Conservation (phyloP, 2,888 invertebrate species). For the Loripinus fragilis region DNA sequence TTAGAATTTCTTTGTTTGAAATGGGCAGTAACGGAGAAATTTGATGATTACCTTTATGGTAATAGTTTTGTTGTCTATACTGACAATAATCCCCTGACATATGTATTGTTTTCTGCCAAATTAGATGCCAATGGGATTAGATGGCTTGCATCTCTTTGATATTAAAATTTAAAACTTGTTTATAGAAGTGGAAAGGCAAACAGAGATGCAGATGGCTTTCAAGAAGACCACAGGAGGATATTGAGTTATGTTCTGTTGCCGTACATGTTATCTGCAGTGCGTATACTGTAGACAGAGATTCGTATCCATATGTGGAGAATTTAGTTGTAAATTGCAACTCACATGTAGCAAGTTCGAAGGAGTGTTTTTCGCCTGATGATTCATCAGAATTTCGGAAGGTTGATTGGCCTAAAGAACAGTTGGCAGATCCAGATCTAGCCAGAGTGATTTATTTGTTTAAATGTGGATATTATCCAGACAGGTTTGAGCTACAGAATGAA, state of each 20-base stretch:
- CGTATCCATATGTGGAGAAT: neutral
- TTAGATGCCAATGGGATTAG: neutral
- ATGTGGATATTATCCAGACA: neutral
- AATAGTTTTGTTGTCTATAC: no score
- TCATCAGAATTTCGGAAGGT: neutral
- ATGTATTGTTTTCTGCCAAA: neutral
- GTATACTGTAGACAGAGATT: neutral
- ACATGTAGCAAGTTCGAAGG: neutral
- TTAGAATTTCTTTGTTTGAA: no score
- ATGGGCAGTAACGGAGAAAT: no score
- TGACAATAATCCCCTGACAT: no score
- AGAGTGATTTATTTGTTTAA: neutral
- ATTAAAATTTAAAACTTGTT: neutral
- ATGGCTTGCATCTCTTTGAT: neutral
- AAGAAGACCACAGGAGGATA: no score
- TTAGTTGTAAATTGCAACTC: neutral
- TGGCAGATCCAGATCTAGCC: neutral
- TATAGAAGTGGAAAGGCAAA: neutral
- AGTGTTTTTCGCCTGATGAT: no score
- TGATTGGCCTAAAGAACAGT: neutral
- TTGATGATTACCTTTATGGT: no score
- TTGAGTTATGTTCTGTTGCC: neutral
- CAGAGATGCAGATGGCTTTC: neutral
- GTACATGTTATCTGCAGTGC: neutral
- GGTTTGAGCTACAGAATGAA: neutral